Percentiles rank a stretch among this genome's conserved stretches.
These are phyloP conservation scores for Opisthocomus hoazin DNA, from an alignment of 2,113 vertebrate genomes.

Conservation along the genomic window DNA sequence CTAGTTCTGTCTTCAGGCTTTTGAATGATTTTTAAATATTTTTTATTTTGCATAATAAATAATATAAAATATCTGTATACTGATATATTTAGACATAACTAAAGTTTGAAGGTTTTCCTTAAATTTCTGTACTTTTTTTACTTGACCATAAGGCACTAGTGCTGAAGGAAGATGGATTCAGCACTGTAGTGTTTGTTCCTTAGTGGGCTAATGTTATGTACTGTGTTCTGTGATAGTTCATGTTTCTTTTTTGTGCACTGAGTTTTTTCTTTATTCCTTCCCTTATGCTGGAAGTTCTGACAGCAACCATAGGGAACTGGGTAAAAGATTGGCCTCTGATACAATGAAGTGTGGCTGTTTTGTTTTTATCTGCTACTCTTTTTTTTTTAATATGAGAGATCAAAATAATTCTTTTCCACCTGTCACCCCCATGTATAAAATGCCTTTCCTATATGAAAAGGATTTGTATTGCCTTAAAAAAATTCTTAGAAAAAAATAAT, in stretches of 20 bases:
- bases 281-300: neutral
- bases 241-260: neutral
- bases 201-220: rapidly evolving
- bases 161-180: neutral
- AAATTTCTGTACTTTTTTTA: neutral
- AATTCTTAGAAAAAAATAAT: neutral
- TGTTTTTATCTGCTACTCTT: neutral
- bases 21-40: neutral
- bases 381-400: neutral
- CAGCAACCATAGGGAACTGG: neutral
- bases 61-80: neutral
- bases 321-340: neutral
- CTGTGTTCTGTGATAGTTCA: neutral
- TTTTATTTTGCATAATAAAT: neutral
- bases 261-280: neutral
- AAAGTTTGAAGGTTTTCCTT: neutral
- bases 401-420: neutral
- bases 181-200: neutral
- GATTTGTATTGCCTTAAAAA: neutral
- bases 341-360: neutral
- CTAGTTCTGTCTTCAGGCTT: neutral
- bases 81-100: neutral
- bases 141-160: neutral
- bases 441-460: neutral
- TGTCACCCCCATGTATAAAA: neutral